phyloP scores from a whole-genome alignment of 37 sponge, comb jelly and placozoan genomes.

The Axinella damicornis region DNA sequence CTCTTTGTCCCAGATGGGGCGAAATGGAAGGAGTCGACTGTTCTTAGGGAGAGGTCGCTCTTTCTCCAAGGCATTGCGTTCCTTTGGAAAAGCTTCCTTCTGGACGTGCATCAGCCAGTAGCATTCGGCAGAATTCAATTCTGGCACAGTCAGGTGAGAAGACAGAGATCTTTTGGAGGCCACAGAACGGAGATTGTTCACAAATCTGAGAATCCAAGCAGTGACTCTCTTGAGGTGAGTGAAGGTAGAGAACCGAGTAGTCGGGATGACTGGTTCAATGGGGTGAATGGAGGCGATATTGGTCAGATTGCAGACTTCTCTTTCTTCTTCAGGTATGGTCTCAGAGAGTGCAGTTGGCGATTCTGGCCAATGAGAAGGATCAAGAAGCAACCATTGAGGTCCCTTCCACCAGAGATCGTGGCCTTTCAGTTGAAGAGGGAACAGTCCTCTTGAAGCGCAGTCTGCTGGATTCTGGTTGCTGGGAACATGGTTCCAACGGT shows the following conservation, averaged over 20 bases:
- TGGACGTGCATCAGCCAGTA: slow-evolving; percentile 29
- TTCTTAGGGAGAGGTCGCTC: slow-evolving; percentile 28
- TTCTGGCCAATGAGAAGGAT: background rate
- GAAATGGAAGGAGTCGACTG: slow-evolving; percentile 34
- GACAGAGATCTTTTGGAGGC: background rate
- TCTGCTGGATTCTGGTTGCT: slow-evolving; percentile 42
- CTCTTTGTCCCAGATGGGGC: slow-evolving; percentile 18
- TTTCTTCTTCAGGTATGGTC: slow-evolving; percentile 17
- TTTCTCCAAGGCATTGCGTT: slow-evolving; percentile 3
- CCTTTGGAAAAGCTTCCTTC: slow-evolving; percentile 25
- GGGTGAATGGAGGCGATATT: background rate
- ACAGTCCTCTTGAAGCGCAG: slow-evolving; percentile 37
- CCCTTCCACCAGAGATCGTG: slow-evolving; percentile 51
- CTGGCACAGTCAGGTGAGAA: slow-evolving; percentile 24
- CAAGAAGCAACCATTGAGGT: background rate
- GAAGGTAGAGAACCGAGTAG: too few species aligned
- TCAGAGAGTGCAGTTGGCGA: background rate
- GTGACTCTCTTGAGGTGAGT: slow-evolving; percentile 29
- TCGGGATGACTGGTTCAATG: slow-evolving; percentile 21
- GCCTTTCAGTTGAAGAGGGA: slow-evolving; percentile 12
- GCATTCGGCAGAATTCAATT: slow-evolving; percentile 20
- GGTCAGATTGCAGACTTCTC: slow-evolving; percentile 1
- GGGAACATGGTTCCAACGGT: slow-evolving; percentile 42
- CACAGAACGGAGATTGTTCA: slow-evolving; percentile 22
- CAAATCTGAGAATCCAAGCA: slow-evolving; percentile 36